Conservation (phyloP, 2,888 invertebrate species). For the Macrophya annulata region DNA sequence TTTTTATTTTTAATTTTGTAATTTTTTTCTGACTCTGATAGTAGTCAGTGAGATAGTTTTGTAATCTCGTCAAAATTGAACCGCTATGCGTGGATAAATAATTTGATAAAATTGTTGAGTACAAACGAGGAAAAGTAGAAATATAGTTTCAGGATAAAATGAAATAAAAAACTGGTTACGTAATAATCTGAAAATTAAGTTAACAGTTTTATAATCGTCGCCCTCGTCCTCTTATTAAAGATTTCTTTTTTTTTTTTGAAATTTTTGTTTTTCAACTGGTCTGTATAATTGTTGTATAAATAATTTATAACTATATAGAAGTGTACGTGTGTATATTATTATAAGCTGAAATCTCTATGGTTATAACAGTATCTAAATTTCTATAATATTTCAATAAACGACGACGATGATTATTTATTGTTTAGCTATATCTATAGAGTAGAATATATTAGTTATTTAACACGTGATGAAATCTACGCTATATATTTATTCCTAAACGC, state of each 20-base stretch:
- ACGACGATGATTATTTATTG: not conserved
- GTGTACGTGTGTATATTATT: not conserved
- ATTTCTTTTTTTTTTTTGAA: not conserved
- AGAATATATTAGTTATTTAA: not conserved
- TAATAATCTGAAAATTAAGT: not conserved
- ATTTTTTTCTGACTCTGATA: no score
- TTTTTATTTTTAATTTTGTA: not conserved
- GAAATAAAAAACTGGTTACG: not conserved
- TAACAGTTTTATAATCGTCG: not conserved
- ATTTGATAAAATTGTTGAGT: not conserved
- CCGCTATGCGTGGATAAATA: no score
- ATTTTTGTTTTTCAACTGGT: not conserved
- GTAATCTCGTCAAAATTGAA: not conserved
- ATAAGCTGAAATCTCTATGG: not conserved
- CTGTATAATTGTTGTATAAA: slow-evolving; percentile 10
- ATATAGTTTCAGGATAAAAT: not conserved
- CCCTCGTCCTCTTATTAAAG: not conserved
- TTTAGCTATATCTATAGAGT: not conserved
- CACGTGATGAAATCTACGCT: slow-evolving; percentile 9
- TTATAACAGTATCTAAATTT: slow-evolving; percentile 25
- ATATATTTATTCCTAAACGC: slow-evolving; percentile 13
- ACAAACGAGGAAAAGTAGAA: not conserved
- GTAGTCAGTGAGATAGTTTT: not conserved
- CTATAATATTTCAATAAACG: not conserved
- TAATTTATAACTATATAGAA: not conserved